Evolutionary conservation across 1,140 invertebrate species (phyloP), one percentile per base, ranked within the genome.

Genomic region (Homalodisca vitripennis): DNA sequence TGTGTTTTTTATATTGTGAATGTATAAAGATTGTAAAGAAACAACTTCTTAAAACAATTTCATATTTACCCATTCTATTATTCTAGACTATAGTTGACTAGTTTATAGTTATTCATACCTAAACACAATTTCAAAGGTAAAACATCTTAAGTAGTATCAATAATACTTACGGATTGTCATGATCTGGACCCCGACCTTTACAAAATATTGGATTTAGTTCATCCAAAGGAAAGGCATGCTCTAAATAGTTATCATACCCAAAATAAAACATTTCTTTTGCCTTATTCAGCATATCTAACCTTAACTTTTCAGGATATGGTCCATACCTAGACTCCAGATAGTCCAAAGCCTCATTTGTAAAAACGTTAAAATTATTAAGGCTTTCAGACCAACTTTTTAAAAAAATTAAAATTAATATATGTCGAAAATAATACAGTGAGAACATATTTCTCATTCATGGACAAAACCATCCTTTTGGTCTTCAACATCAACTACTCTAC

Each of bases 211-310:
- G 97, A 72, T 94, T 86, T 10, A 99, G 80, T 80, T 99, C 98
- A 82, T 99, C 98, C 78, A 94, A 94, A 0, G 95, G 96, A 82
- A 94, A 97, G 10, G 98, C 98, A 85, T 98, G 88, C 68, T 86
- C 86, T 70, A 99, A 84, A 78, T 99, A 99, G 74, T 92, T 92
- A 73, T 98, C 89, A 79, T 99, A 99, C 0, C 95, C 97, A 87
- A 98, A 95, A 77, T 93, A 90, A 78, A 96, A 96, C 92, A 95
- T 95, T 68, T 89, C 84, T 30, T 87, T 84, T 0, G 93, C 92
- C 80, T 95, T 91, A 76, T 94, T 89, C 66, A 78, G 55, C 74
- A 81, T 79, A 67, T 78, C 70, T 27, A 77, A 48, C 17, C 80
- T 71, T 63, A 78, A 74, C 20, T 74, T 71, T 69, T 82, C 80